phyloP scores from a whole-genome alignment of 2,113 vertebrate genomes.

The Micronycteris hirsuta region DNA sequence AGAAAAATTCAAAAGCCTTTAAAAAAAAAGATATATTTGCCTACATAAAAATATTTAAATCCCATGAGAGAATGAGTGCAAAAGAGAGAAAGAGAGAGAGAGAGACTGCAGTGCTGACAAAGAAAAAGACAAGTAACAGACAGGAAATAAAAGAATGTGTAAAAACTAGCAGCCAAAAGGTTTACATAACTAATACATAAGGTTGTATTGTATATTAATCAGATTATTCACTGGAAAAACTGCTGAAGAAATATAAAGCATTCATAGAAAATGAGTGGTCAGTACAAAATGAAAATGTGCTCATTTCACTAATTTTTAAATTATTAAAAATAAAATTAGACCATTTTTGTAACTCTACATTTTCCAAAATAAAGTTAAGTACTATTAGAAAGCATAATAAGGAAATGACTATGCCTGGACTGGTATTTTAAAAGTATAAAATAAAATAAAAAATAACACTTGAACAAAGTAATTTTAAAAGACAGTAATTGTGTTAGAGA shows the following conservation, averaged over 20 bases:
- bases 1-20: conserved; percentile 17
- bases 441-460: background rate
- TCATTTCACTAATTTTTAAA: conserved; percentile 10
- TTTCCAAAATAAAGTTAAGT: conserved; percentile 23
- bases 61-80: background rate
- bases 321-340: background rate
- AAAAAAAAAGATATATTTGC: background rate
- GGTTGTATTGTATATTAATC: background rate
- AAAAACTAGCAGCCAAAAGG: background rate
- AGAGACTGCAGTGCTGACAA: background rate
- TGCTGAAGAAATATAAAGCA: background rate
- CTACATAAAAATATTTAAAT: background rate
- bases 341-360: background rate
- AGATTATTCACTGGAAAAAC: conserved; percentile 7
- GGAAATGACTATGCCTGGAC: background rate
- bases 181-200: background rate
- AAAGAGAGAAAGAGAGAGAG: no score
- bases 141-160: background rate
- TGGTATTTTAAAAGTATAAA: background rate
- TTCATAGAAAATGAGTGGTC: background rate
- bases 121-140: background rate
- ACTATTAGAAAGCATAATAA: background rate
- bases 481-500: background rate
- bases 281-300: background rate
- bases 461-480: background rate